These are phyloP conservation scores for Saccostrea cuccullata DNA, from an alignment of 1,140 invertebrate species.

Conservation along the genomic window DNA sequence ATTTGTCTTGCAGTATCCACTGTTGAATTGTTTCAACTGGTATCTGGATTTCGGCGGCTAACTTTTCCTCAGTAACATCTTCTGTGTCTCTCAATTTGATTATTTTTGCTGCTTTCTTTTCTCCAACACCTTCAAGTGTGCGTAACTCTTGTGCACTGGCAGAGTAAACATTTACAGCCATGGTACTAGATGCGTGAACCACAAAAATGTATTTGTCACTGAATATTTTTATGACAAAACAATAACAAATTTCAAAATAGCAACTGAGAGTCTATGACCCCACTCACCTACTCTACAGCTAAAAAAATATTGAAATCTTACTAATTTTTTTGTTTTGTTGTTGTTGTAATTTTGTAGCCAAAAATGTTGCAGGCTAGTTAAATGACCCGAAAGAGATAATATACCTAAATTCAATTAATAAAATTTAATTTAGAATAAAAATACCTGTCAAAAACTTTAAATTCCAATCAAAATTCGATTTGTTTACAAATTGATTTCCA, in stretches of 20 bases:
- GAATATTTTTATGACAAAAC: not conserved
- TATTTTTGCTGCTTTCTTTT: not conserved
- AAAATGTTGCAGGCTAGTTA: not conserved
- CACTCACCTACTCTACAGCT: not conserved
- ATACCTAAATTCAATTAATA: not conserved
- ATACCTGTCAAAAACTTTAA: not conserved
- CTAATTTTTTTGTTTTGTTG: too few species aligned
- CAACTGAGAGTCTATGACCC: conserved; percentile 2
- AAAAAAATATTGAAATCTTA: not conserved
- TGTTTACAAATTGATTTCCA: not conserved
- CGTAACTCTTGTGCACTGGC: conserved; percentile 7
- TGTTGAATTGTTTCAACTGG: too few species aligned
- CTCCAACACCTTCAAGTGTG: not conserved
- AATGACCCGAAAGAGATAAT: not conserved
- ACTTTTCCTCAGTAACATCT: too few species aligned
- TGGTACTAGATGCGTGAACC: not conserved
- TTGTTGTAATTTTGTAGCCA: not conserved
- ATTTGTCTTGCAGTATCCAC: too few species aligned
- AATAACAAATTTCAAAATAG: not conserved
- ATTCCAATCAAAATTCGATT: too few species aligned
- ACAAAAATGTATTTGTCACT: not conserved
- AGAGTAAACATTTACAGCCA: not conserved
- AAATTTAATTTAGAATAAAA: not conserved
- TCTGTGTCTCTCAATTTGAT: not conserved
- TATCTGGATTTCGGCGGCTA: too few species aligned